Conservation (phyloP, 2,888 invertebrate genomes). For the Polydesmus complanatus region DNA sequence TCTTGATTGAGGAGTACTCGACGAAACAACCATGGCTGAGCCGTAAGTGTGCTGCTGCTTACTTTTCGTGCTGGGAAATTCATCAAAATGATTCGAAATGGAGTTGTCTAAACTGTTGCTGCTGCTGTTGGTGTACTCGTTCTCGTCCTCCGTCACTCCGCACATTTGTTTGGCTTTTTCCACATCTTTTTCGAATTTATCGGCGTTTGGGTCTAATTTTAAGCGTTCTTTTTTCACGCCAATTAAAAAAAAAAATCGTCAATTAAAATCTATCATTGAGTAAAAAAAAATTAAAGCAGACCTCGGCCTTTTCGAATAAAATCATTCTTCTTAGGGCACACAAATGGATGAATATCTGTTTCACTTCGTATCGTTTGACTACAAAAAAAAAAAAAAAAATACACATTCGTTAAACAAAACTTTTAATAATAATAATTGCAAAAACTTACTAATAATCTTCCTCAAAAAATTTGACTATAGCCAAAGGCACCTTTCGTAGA, state of each 20-base stretch:
- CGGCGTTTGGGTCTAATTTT: slow-evolving; percentile 7
- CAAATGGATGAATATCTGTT: slow-evolving; percentile 16
- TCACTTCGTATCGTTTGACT: neutral
- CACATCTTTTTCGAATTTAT: slow-evolving; percentile 13
- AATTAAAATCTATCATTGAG: neutral
- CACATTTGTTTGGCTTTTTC: slow-evolving; percentile 8
- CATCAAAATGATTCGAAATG: slow-evolving; percentile 1
- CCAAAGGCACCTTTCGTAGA: slow-evolving; percentile 13
- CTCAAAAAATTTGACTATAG: slow-evolving; percentile 18
- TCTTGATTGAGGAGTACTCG: neutral
- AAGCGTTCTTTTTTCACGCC: slow-evolving; percentile 8
- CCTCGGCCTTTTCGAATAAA: slow-evolving; percentile 17
- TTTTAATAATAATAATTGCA: neutral
- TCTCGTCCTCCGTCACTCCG: slow-evolving; percentile 2
- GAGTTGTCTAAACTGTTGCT: neutral
- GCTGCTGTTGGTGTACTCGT: neutral
- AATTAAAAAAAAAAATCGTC: neutral
- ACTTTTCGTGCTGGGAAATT: neutral
- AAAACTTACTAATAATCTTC: slow-evolving; percentile 18
- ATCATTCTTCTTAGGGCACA: slow-evolving; percentile 14
- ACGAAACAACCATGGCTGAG: slow-evolving; percentile 8
- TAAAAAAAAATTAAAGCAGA: slow-evolving; percentile 5
- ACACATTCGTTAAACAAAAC: neutral
- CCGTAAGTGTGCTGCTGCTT: slow-evolving; percentile 9
- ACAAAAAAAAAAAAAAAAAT: neutral